Percentiles rank a stretch among this genome's conserved stretches.
These are phyloP conservation scores for Drosophila parabipectinata DNA, from an alignment of 1,140 invertebrate genomes.

Conservation along the genomic window DNA sequence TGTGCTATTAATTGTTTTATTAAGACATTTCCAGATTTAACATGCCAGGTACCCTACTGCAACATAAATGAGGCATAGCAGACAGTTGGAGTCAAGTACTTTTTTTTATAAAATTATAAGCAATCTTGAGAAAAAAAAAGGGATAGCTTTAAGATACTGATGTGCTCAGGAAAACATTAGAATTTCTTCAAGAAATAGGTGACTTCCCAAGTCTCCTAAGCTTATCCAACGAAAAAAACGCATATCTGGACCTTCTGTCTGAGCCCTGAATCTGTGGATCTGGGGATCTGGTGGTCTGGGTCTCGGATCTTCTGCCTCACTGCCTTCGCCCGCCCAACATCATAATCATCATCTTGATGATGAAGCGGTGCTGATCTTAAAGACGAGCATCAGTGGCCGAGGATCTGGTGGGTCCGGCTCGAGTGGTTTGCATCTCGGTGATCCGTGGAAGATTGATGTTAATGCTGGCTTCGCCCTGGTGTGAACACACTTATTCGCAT, in stretches of 20 bases:
- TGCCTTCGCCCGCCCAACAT: slow-evolving; percentile 6
- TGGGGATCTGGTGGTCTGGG: neutral
- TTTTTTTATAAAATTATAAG: neutral
- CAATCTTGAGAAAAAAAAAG: neutral
- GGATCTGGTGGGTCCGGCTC: slow-evolving; percentile 62
- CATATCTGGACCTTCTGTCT: slow-evolving; percentile 13
- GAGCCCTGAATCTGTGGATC: slow-evolving; percentile 7
- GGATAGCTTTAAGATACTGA: neutral
- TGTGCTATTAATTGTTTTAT: slow-evolving; percentile 82
- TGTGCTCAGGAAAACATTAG: no score
- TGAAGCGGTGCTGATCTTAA: slow-evolving; percentile 37
- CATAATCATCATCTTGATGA: slow-evolving; percentile 29
- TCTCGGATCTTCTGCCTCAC: slow-evolving; percentile 11
- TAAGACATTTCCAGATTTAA: slow-evolving; percentile 81
- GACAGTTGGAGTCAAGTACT: slow-evolving; percentile 1
- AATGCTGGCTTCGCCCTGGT: slow-evolving; percentile 71
- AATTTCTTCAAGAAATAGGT: neutral
- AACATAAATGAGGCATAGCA: neutral
- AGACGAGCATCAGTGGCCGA: slow-evolving; percentile 14
- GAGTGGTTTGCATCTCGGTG: slow-evolving; percentile 79
- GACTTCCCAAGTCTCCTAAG: neutral
- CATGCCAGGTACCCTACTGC: slow-evolving; percentile 66
- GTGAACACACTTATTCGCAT: slow-evolving; percentile 83
- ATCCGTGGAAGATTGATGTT: slow-evolving; percentile 83
- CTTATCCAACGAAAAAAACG: neutral